A percentile compares a stretch with the other conserved stretches of the same genome.
Conservation (phyloP, 2,888 invertebrate genomes). For the Beris morrisii region DNA sequence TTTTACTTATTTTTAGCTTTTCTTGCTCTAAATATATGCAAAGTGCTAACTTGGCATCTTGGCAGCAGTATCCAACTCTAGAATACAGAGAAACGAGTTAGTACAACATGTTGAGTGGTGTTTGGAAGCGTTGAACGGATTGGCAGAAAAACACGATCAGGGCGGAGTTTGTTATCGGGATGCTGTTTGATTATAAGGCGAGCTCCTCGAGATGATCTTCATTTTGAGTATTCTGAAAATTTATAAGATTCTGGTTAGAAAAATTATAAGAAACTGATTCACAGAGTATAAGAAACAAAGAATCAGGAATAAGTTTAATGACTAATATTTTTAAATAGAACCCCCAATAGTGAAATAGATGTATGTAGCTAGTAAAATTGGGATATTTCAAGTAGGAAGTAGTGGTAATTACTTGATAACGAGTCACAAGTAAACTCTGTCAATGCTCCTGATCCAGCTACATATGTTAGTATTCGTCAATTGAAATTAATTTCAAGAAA, state of each 20-base stretch:
- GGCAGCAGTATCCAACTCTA: neutral
- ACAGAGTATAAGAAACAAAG: no score
- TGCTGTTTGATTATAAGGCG: neutral
- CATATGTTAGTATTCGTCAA: no score
- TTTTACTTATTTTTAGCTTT: neutral
- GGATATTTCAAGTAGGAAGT: no score
- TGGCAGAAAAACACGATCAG: constrained; percentile 36
- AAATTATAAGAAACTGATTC: neutral
- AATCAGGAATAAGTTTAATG: no score
- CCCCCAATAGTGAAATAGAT: no score
- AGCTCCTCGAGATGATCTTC: constrained; percentile 18
- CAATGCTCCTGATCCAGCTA: no score
- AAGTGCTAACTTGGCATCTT: constrained; percentile 17
- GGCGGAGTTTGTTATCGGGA: constrained; percentile 32
- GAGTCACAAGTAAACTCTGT: no score
- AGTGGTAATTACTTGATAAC: no score
- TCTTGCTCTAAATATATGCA: constrained; percentile 27
- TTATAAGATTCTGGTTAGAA: no score
- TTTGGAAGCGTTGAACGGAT: constrained; percentile 33
- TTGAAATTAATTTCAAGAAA: no score
- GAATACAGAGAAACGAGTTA: constrained; percentile 24
- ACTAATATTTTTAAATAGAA: no score
- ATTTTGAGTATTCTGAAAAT: constrained; percentile 9
- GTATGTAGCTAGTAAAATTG: no score
- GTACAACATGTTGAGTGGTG: constrained; percentile 22